Evolutionary conservation across 2,797 vertebrate genomes (phyloP), one percentile per base, ranked within the genome.

Genomic region (Acropternis orthonyx): DNA sequence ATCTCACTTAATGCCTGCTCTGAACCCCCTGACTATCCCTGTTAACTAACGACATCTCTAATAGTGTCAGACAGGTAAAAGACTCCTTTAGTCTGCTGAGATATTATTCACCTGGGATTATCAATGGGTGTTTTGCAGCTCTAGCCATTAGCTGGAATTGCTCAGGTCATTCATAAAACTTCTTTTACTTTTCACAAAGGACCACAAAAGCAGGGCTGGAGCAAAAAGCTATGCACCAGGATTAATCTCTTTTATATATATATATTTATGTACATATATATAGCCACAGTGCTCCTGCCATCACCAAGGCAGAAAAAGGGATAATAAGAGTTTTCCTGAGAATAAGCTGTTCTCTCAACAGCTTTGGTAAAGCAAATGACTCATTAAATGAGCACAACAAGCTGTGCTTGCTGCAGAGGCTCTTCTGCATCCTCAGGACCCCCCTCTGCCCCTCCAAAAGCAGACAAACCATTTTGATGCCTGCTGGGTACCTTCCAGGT

Each of bases 21-120:
- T 96, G 96, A 97, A 97, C 75, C 85, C 96, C 92, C 97, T 97
- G 97, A 78, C 96, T 97, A 85, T 92, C 90, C 94, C 71, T 72
- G 96, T 65, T 96, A 97, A 95, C 95, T 91, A 98, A 95, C 76
- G 83, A 86, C 97, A 97, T 98, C 97, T 96, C 91, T 98, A 97
- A 98, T 94, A 39, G 88, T 67, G 95, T 92, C 97, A 97, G 97
- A 66, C 96, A 97, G 96, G 98, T 97, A 97, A 97, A 96, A 97
- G 96, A 97, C 97, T 97, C 95, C 95, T 93, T 49, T 75, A 95
- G 95, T 91, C 97, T 97, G 95, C n/a, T 94, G 97, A 98, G 98
- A 91, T 81, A 97, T 98, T 95, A 96, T 92, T 97, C 98, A 97
- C 97, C 95, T 97, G 97, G 97, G 97, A 97, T 79, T 96, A 96